Conservation (phyloP, 1,140 invertebrate species). For the Macrosteles quadrilineatus region DNA sequence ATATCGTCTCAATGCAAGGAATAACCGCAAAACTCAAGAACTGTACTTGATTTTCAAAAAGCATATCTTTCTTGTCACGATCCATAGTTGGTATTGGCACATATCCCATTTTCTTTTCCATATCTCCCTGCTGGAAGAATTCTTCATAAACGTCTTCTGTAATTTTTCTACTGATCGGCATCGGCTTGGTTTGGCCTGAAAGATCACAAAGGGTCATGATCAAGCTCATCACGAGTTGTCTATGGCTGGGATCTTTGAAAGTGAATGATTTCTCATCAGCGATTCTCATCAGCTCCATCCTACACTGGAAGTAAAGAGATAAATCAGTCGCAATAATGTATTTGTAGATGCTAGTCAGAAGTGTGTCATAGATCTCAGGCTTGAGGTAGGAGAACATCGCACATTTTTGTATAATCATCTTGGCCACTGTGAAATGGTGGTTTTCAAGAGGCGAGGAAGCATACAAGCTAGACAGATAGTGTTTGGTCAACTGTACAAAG, state of each 20-base stretch:
- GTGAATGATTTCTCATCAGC: constrained; percentile 1
- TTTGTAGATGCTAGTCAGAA: constrained; percentile 54
- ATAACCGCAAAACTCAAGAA: constrained; percentile 58
- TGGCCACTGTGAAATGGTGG: constrained; percentile 57
- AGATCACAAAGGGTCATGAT: constrained; percentile 61
- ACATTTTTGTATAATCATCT: constrained; percentile 50
- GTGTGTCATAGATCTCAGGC: constrained; percentile 36
- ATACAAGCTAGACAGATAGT: constrained; percentile 55
- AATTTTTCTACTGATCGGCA: constrained; percentile 44
- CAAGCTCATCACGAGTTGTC: constrained; percentile 53
- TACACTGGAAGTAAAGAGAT: constrained; percentile 54
- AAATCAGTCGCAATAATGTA: constrained; percentile 59
- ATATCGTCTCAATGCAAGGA: constrained; percentile 46
- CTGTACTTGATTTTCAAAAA: constrained; percentile 59
- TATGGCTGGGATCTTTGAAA: neutral
- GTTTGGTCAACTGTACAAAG: constrained; percentile 54
- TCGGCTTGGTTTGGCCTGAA: constrained; percentile 58
- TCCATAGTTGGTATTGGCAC: constrained; percentile 59
- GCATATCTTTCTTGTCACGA: constrained; percentile 52
- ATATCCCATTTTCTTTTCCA: constrained; percentile 56
- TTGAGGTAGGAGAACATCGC: constrained; percentile 24
- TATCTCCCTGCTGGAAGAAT: constrained; percentile 57
- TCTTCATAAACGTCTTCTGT: constrained; percentile 56
- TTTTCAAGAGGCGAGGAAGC: constrained; percentile 56
- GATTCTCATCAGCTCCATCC: constrained; percentile 11